Conservation (phyloP, 2,113 vertebrate genomes). For the Smithornis capensis region DNA sequence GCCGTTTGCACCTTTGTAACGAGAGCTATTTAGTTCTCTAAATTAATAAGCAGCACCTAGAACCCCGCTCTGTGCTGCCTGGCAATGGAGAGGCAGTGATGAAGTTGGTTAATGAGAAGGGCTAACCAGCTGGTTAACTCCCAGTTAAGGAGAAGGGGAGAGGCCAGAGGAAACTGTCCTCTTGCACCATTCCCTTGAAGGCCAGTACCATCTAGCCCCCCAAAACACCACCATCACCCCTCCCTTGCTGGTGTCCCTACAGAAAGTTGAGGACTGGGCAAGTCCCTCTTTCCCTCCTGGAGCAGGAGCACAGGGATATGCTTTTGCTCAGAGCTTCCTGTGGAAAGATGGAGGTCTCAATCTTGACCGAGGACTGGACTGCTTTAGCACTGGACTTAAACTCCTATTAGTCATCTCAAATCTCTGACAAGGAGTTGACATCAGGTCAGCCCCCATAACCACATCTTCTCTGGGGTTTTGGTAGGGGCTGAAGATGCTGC, state of each 20-base stretch:
- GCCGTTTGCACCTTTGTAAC: not conserved
- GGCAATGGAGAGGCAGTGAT: not conserved
- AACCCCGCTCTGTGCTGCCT: not conserved
- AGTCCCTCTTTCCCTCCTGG: not conserved
- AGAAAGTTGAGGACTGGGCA: not conserved
- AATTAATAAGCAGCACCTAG: not conserved
- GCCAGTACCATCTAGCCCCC: not conserved
- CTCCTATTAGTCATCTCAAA: not conserved
- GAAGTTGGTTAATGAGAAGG: not conserved
- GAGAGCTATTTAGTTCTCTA: not conserved
- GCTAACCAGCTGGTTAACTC: too few species aligned
- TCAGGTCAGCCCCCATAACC: not conserved
- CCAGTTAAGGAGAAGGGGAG: not conserved
- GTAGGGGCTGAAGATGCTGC: not conserved
- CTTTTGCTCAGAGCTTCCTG: not conserved
- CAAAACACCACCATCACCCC: not conserved
- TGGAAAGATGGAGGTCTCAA: accelerated
- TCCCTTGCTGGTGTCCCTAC: not conserved
- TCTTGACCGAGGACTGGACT: not conserved
- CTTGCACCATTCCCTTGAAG: not conserved
- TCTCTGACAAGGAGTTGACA: not conserved
- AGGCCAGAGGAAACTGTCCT: not conserved
- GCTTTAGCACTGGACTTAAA: not conserved
- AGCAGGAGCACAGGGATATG: not conserved
- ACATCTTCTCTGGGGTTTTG: not conserved